These are phyloP conservation scores for Glyptemys insculpta DNA, from an alignment of 2,797 vertebrate genomes.

Conservation along the genomic window DNA sequence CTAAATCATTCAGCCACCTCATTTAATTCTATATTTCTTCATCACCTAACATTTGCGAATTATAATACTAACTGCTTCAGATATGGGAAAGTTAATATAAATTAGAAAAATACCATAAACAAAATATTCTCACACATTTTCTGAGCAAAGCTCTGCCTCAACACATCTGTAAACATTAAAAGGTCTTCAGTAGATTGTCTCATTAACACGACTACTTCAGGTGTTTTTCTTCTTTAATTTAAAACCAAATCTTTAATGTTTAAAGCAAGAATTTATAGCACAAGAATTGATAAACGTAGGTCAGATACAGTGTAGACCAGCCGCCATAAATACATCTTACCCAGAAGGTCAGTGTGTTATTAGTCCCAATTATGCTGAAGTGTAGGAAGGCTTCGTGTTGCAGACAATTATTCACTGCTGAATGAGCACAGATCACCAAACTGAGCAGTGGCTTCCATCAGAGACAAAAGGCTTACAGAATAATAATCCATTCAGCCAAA, in stretches of 20 bases:
- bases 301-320: constrained; percentile 47
- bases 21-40: neutral
- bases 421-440: constrained; percentile 71
- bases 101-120: neutral
- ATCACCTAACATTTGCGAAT: neutral
- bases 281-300: neutral
- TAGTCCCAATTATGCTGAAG: constrained; percentile 78
- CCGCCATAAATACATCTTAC: constrained; percentile 68
- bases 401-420: constrained; percentile 77
- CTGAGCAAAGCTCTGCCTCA: neutral
- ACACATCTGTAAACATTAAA: fast-evolving
- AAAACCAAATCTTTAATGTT: constrained; percentile 10
- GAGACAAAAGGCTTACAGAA: constrained; percentile 45
- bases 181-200: neutral
- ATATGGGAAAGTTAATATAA: neutral
- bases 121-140: neutral
- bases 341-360: constrained; percentile 76
- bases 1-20: neutral
- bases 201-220: neutral
- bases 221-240: neutral
- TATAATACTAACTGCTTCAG: neutral
- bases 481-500: constrained; percentile 55
- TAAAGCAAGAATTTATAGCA: constrained; percentile 19
- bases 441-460: constrained; percentile 49
- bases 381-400: constrained; percentile 64